Base-by-base conservation (phyloP, 1,140 invertebrate species). In the Araneus ventricosus region DNA sequence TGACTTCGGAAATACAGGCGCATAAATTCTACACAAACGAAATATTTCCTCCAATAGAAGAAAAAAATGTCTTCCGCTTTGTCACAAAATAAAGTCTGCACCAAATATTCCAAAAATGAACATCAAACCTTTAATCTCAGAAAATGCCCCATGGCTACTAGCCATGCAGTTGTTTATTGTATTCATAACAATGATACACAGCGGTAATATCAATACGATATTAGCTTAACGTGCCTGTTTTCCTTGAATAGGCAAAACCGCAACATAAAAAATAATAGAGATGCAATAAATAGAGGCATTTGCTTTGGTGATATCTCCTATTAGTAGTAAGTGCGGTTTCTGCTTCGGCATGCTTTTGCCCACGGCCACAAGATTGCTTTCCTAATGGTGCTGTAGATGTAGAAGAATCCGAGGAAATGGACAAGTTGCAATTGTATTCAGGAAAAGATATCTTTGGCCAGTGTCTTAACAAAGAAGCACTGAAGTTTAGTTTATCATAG, bases 271-370 rank as follows among this genome's bases (percentile, higher is more conserved):
- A 63, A n/a, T 22, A 63, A n/a, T 3, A n/a, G 8, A 75, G 20
- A 5, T 22, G 30, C 70, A 75, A 75, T 75, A 75, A 75, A 75
- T 75, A 75, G 70, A 37, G 70, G 70, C 30, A 75, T 75, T 75
- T 75, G 70, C 70, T 75, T 75, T 75, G 27, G 70, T 30, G 70
- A 75, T 75, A 75, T 75, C 70, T 75, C 70, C 70, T 34, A 75
- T 75, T 75, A 75, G 70, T 34, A 75, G 70, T 75, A 75, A 75
- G 70, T 75, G 70, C 30, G 30, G 30, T 75, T 75, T 30, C 30
- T 34, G 70, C 70, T 75, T 75, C 20, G 70, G 30, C 70, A 37
- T 37, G 34, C 30, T 75, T 75, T 75, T 37, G 70, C 70, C 70
- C 17, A 34, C 20, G 30, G 70, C 70, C 5, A 34, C 59, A 37